These are phyloP conservation scores for Eupithecia tripunctaria DNA, from an alignment of 2,888 invertebrate species.

Conservation along the genomic window DNA sequence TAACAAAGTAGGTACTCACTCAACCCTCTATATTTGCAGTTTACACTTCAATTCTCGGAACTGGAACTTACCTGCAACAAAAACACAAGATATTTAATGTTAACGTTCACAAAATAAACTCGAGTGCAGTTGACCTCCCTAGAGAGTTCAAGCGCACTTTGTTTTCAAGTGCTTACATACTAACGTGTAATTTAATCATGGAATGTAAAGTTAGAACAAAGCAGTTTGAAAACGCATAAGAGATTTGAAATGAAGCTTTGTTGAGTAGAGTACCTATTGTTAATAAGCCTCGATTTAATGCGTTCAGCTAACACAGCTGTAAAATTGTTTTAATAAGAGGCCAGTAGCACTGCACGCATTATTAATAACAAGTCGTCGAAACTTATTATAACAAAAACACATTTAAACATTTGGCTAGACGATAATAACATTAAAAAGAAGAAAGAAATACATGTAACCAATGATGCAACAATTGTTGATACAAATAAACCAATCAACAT, in stretches of 20 bases:
- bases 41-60: slow-evolving; percentile 27
- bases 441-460: slow-evolving; percentile 14
- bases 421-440: slow-evolving; percentile 9
- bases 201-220: slow-evolving; percentile 70
- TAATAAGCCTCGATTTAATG: slow-evolving; percentile 18
- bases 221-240: slow-evolving; percentile 45
- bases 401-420: background rate
- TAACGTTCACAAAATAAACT: slow-evolving; percentile 47
- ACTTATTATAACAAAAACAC: background rate
- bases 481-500: slow-evolving; percentile 57
- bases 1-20: slow-evolving; percentile 23
- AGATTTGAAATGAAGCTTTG: slow-evolving; percentile 49
- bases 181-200: slow-evolving; percentile 41
- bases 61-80: slow-evolving; percentile 61
- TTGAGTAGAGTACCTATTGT: slow-evolving; percentile 38
- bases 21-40: slow-evolving; percentile 38
- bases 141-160: slow-evolving; percentile 53
- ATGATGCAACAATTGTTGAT: slow-evolving; percentile 40
- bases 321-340: background rate
- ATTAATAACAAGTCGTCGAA: background rate
- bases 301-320: background rate
- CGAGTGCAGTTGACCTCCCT: slow-evolving; percentile 48
- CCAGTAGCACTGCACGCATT: background rate
- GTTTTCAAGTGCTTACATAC: slow-evolving; percentile 15
- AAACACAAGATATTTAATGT: slow-evolving; percentile 47